These are phyloP conservation scores for Merluccius polli DNA, from an alignment of 2,797 vertebrate species.

Conservation along the genomic window DNA sequence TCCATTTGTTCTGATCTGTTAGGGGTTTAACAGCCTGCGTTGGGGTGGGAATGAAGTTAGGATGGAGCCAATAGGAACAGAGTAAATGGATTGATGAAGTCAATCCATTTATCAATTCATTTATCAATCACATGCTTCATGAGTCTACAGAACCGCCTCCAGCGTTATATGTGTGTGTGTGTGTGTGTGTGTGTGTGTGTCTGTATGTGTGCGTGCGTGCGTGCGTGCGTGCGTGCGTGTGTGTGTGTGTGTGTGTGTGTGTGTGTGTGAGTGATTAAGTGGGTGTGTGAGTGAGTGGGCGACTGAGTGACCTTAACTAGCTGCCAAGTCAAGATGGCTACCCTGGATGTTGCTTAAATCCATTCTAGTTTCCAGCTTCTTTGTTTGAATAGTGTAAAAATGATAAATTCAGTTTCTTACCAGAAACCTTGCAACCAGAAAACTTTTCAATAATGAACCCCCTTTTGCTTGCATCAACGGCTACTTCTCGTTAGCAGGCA, in stretches of 20 bases:
- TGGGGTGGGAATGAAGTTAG: not conserved
- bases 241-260: not conserved
- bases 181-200: not conserved
- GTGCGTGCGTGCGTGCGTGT: not conserved
- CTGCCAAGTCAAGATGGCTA: too few species aligned
- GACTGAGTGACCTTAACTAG: too few species aligned
- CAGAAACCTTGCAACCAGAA: not conserved
- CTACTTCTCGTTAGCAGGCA: not conserved
- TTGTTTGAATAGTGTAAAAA: too few species aligned
- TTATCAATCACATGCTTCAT: constrained; percentile 5
- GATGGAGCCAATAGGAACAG: not conserved
- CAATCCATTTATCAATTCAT: not conserved
- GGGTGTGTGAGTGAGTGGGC: not conserved
- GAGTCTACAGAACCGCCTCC: not conserved
- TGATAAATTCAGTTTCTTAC: not conserved
- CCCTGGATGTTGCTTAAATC: not conserved
- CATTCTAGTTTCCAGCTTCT: too few species aligned
- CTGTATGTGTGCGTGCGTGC: not conserved
- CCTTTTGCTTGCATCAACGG: not conserved
- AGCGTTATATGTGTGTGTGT: not conserved
- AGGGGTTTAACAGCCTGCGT: not conserved
- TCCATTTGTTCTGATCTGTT: not conserved
- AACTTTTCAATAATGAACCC: not conserved
- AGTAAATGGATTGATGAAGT: not conserved
- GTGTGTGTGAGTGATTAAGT: not conserved